These are phyloP conservation scores for Anolis sagrei DNA, from an alignment of 2,113 vertebrate genomes.

Conservation along the genomic window DNA sequence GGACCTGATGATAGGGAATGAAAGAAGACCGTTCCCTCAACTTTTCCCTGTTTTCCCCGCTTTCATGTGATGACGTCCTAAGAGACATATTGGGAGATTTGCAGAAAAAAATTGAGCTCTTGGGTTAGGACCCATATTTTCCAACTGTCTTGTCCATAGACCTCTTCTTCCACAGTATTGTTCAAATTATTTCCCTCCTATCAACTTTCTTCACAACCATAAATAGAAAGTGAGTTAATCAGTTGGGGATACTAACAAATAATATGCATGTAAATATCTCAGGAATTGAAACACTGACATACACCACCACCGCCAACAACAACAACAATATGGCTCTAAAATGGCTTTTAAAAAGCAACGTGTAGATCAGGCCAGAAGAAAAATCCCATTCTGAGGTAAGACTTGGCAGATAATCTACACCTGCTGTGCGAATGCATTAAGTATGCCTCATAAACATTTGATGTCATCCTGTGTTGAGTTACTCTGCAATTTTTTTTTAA, in stretches of 20 bases:
- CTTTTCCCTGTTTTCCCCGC: too few relatives aligned
- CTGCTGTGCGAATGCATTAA: constrained; percentile 19
- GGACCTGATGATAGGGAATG: too few relatives aligned
- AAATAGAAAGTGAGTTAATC: background rate
- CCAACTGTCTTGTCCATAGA: too few relatives aligned
- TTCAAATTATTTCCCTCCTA: background rate
- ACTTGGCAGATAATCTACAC: constrained; percentile 29
- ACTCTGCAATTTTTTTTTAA: background rate
- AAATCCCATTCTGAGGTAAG: constrained; percentile 32
- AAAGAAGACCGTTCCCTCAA: too few relatives aligned
- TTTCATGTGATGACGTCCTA: too few relatives aligned
- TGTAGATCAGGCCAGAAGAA: constrained; percentile 41
- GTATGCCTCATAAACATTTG: constrained; percentile 49
- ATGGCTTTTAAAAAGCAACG: background rate
- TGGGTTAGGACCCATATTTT: too few relatives aligned
- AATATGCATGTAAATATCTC: constrained; percentile 10
- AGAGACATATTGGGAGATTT: too few relatives aligned
- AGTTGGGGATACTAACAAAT: constrained; percentile 22
- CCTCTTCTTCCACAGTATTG: background rate
- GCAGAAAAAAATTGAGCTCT: too few relatives aligned
- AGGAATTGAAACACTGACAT: too few relatives aligned
- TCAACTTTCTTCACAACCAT: too few relatives aligned
- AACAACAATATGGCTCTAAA: constrained; percentile 16
- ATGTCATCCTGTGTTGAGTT: constrained; percentile 46
- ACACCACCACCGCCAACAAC: background rate